Base-by-base conservation (phyloP, 92 coral and sea anemone genomes). In the Phymanthus crucifer region DNA sequence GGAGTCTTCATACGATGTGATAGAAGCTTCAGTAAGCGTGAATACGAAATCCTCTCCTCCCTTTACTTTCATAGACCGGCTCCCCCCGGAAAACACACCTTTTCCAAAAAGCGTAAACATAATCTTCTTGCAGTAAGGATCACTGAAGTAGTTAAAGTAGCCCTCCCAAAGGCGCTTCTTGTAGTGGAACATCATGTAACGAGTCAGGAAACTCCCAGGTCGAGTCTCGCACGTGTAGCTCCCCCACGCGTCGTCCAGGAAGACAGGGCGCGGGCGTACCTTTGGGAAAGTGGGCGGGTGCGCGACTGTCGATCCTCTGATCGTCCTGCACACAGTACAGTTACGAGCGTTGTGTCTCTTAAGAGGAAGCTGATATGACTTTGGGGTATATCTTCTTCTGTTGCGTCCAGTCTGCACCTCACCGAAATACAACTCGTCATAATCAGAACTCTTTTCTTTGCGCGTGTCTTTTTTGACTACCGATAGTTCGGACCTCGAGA, bases 211-310 rank as follows among this genome's bases (percentile, higher is more conserved):
- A 45, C 45, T 73, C 0, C 89, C 83, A 3, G 88, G 89, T 47
- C 72, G 88, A 50, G 92, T 74, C 74, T 93, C 97, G 37, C 97
- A 93, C 47, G 94, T 90, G 8, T 86, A 74, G 64, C 94, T 90
- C 18, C 92, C 97, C 92, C 92, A 93, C 32, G 81, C 81, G 31
- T 84, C 86, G 17, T 85, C 72, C 52, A 93, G 37, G 77, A 48
- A 13, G 33, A 84, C 85, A 9, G 69, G 46, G 17, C 81, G 90
- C 29, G 93, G 88, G 2, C 86, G 81, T 0, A 54, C 32, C 71
- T 82, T 72, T 11, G 80, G 64, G 31, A 88, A 74, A 48, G 34
- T 40, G 14, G 87, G 92, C 10, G 97, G 94, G 4, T 77, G 78
- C 11, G 47, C 19, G 8, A 73, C 85, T 47, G 89, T 87, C 32